phyloP scores from a whole-genome alignment of 2,888 invertebrate species.

The Pseudanteris insignis region DNA sequence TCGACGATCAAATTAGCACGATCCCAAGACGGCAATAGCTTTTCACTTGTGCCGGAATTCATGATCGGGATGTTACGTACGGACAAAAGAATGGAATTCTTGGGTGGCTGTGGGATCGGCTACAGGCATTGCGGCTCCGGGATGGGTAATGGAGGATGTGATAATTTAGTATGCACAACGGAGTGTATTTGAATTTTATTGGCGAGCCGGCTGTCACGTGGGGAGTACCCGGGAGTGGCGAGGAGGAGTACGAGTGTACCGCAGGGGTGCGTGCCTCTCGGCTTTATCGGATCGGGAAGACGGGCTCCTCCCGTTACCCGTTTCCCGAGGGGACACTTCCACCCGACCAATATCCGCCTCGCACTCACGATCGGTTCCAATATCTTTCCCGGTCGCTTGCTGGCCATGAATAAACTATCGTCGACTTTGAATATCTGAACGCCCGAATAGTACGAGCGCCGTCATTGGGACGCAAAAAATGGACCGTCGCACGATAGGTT shows the following conservation, averaged over 20 bases:
- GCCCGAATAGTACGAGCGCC: constrained; percentile 56
- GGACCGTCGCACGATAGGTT: constrained; percentile 19
- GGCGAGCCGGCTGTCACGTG: constrained; percentile 60
- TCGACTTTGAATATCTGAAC: constrained; percentile 66
- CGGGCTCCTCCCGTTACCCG: constrained; percentile 60
- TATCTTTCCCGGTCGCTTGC: constrained; percentile 65
- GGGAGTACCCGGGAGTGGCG: constrained; percentile 51
- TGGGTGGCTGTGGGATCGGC: constrained; percentile 15
- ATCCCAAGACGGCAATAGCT: too few relatives aligned
- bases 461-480: constrained; percentile 43
- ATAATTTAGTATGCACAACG: constrained; percentile 66
- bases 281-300: constrained; percentile 62
- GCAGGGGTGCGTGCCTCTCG: constrained; percentile 56
- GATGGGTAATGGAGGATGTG: constrained; percentile 65
- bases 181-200: constrained; percentile 67
- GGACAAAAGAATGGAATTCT: constrained; percentile 20
- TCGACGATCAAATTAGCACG: too few relatives aligned
- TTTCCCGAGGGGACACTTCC: constrained; percentile 66
- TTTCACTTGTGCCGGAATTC: too few relatives aligned
- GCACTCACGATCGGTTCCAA: constrained; percentile 62
- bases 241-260: constrained; percentile 49
- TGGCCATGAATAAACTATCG: constrained; percentile 67
- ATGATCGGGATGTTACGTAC: too few relatives aligned
- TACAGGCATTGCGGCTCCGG: constrained; percentile 31
- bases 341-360: constrained; percentile 64